These are phyloP conservation scores for Sprattus sprattus DNA, from an alignment of 2,113 vertebrate species.

Conservation along the genomic window DNA sequence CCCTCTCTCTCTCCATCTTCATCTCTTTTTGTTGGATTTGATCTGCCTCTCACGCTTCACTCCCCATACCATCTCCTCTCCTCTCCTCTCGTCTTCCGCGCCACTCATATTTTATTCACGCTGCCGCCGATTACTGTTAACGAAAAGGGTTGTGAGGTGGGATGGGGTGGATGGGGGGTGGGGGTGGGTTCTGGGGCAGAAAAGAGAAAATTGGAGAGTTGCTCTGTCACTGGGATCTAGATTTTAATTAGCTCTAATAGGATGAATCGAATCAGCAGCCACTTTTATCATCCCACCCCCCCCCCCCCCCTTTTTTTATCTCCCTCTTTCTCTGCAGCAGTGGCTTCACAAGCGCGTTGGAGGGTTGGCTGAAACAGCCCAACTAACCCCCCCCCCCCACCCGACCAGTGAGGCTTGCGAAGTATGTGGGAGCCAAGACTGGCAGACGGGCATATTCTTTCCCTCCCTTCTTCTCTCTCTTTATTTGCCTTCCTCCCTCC, in stretches of 20 bases:
- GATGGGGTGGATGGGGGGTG: conserved; percentile 10
- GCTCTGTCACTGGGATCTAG: conserved; percentile 39
- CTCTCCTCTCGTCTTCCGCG: not conserved
- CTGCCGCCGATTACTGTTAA: conserved; percentile 21
- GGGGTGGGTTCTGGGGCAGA: conserved; percentile 8
- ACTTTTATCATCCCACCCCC: not conserved
- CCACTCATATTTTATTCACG: conserved; percentile 53
- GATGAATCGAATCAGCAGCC: conserved; percentile 39
- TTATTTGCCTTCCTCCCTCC: not conserved
- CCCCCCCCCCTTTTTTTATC: not conserved
- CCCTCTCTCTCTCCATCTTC: not conserved
- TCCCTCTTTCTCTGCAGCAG: not conserved
- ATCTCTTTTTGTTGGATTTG: conserved; percentile 16
- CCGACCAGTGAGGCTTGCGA: not conserved
- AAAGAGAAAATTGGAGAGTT: not conserved
- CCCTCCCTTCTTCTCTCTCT: not conserved
- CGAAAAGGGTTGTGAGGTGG: conserved; percentile 17
- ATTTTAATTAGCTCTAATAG: conserved; percentile 49
- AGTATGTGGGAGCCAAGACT: not conserved
- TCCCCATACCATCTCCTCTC: conserved; percentile 43
- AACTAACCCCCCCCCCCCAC: not conserved
- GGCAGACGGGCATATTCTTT: conserved; percentile 7
- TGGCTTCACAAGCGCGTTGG: not conserved
- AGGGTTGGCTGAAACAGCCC: conserved; percentile 1
- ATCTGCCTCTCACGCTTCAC: conserved; percentile 31